Evolutionary conservation across 2,797 vertebrate genomes (phyloP).

Genomic region (Sebastes vulpes): DNA sequence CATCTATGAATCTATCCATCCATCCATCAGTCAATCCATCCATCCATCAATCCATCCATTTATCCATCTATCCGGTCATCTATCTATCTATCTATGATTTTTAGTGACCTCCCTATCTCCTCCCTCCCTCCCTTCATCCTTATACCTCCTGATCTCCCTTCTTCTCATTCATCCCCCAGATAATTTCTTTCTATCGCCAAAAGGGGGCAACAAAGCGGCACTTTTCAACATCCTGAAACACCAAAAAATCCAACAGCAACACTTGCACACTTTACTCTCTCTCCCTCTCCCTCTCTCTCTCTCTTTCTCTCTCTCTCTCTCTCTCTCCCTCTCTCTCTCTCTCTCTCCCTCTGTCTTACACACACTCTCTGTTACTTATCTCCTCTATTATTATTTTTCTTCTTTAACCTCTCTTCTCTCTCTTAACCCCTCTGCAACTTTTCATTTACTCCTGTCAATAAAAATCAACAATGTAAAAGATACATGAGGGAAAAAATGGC

Average conservation of each 20-base stretch:
- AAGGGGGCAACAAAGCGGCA: conserved; percentile 72
- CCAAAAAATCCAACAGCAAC: not conserved
- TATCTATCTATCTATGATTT: not conserved
- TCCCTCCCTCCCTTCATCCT: too few species aligned
- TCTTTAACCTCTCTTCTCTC: not conserved
- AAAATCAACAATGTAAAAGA: not conserved
- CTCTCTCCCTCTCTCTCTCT: not conserved
- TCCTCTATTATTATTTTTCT: not conserved
- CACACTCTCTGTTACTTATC: not conserved
- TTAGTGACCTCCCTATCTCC: not conserved
- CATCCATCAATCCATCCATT: too few species aligned
- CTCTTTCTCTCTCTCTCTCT: too few species aligned
- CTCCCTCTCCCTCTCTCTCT: not conserved
- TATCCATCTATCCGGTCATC: not conserved
- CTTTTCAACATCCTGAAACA: conserved; percentile 21
- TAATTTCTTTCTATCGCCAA: conserved; percentile 50
- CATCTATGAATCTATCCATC: not conserved
- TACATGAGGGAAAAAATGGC: not conserved
- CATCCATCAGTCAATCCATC: not conserved
- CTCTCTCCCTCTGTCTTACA: not conserved
- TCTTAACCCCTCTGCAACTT: not conserved
- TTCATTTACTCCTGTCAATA: not conserved
- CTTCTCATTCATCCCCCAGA: not conserved
- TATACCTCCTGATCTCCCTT: not conserved
- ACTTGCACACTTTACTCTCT: not conserved